Evolutionary conservation across 1,140 invertebrate species (phyloP).

Genomic region (Ostrea denselamellosa): DNA sequence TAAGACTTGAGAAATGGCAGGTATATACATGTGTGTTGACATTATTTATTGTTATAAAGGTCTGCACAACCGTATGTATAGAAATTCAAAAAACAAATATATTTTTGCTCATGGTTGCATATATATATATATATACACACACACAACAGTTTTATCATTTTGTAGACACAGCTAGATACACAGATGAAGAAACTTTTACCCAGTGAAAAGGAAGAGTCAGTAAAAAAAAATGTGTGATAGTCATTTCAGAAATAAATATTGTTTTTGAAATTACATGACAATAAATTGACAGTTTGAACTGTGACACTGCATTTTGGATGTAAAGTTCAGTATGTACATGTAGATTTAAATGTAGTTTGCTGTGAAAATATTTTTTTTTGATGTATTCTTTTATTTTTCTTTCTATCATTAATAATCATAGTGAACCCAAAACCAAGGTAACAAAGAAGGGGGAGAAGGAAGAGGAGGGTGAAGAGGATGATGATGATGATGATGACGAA

Average conservation of each 20-base stretch:
- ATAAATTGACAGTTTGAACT: neutral
- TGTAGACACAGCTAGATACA: slow-evolving; percentile 66
- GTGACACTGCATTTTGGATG: too few relatives aligned
- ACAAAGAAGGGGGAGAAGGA: slow-evolving; percentile 54
- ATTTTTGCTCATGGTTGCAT: too few relatives aligned
- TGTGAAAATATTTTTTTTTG: too few relatives aligned
- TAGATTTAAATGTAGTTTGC: too few relatives aligned
- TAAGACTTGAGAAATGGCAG: slow-evolving; percentile 64
- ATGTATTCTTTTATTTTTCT: too few relatives aligned
- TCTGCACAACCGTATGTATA: too few relatives aligned
- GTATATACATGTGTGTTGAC: slow-evolving; percentile 45
- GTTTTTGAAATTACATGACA: neutral
- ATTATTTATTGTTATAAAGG: too few relatives aligned
- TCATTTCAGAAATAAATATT: neutral
- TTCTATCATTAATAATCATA: neutral
- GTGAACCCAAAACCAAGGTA: slow-evolving; percentile 40
- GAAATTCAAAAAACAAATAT: too few relatives aligned
- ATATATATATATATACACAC: too few relatives aligned
- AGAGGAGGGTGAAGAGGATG: slow-evolving; percentile 55
- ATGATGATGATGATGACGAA: slow-evolving; percentile 53
- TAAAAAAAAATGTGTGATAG: slow-evolving; percentile 12
- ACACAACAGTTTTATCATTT: too few relatives aligned
- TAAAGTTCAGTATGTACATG: too few relatives aligned
- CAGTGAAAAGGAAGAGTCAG: slow-evolving; percentile 62
- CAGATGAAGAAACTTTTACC: slow-evolving; percentile 68